phyloP scores from a whole-genome alignment of 2,888 invertebrate genomes.

The Dryocosmus kuriphilus region DNA sequence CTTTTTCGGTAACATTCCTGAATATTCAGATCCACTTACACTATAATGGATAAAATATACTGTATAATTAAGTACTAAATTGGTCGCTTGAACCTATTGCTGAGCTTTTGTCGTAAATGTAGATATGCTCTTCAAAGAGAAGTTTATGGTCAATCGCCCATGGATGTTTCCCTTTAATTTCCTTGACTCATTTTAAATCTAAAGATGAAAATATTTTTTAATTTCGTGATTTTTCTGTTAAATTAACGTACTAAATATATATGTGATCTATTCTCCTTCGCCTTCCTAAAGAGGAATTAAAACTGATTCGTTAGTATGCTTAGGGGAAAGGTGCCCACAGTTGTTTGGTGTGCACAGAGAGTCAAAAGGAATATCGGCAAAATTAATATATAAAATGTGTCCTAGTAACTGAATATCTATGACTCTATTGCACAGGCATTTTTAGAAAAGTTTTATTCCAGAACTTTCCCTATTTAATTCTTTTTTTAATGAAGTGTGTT shows the following conservation, averaged over 20 bases:
- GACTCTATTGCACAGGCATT: no score
- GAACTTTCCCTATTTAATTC: no score
- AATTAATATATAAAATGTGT: no score
- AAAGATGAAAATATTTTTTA: not conserved
- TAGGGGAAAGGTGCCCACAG: no score
- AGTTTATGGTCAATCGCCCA: not conserved
- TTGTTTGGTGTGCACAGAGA: no score
- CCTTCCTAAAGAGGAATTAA: not conserved
- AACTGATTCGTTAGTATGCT: not conserved
- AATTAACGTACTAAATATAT: not conserved
- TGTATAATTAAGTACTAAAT: not conserved
- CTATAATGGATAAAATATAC: not conserved
- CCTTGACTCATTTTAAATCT: not conserved
- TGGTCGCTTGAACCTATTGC: no score
- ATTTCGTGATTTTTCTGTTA: not conserved
- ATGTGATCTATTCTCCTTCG: not conserved
- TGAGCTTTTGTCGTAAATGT: no score
- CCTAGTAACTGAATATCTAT: no score
- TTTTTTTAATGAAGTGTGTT: no score
- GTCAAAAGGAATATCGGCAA: no score
- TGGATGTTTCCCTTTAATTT: not conserved
- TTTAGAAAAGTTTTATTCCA: no score
- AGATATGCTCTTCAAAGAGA: not conserved
- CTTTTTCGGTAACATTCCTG: not conserved
- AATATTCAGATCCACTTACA: not conserved